A percentile compares a stretch with the other conserved stretches of the same genome.
phyloP scores from a whole-genome alignment of 2,888 invertebrate genomes.

The Meteorus cinctellus region DNA sequence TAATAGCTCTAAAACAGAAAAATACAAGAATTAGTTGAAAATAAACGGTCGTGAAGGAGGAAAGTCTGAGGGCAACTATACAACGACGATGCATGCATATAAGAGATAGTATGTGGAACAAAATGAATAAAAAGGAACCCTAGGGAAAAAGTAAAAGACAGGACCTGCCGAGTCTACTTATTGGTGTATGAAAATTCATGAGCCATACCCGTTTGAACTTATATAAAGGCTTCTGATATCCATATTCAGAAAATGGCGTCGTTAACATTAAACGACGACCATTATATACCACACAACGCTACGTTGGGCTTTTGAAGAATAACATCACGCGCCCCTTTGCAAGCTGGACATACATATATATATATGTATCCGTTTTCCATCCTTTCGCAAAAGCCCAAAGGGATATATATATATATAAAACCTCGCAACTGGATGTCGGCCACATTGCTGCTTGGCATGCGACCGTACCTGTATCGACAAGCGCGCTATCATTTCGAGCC shows the following conservation, averaged over 20 bases:
- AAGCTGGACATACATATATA: constrained; percentile 24
- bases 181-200: constrained; percentile 69
- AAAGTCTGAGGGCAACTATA: neutral
- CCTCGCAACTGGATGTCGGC: constrained; percentile 52
- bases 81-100: neutral
- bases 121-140: neutral
- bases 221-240: constrained; percentile 64
- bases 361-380: constrained; percentile 10
- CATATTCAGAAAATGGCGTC: constrained; percentile 71
- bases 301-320: constrained; percentile 32
- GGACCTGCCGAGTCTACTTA: constrained; percentile 18
- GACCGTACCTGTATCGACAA: constrained; percentile 61
- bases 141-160: neutral
- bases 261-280: constrained; percentile 71
- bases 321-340: constrained; percentile 6
- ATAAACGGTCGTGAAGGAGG: neutral
- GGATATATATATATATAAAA: constrained; percentile 1
- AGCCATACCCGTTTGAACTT: constrained; percentile 59
- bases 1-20: neutral
- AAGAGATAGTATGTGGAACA: neutral
- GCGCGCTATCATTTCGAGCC: constrained; percentile 67
- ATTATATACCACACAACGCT: constrained; percentile 60
- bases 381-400: constrained; percentile 32
- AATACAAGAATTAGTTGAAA: neutral
- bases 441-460: constrained; percentile 69